Evolutionary conservation across 2,797 vertebrate species (phyloP).

Genomic region (Melanotaenia parkinsoni): DNA sequence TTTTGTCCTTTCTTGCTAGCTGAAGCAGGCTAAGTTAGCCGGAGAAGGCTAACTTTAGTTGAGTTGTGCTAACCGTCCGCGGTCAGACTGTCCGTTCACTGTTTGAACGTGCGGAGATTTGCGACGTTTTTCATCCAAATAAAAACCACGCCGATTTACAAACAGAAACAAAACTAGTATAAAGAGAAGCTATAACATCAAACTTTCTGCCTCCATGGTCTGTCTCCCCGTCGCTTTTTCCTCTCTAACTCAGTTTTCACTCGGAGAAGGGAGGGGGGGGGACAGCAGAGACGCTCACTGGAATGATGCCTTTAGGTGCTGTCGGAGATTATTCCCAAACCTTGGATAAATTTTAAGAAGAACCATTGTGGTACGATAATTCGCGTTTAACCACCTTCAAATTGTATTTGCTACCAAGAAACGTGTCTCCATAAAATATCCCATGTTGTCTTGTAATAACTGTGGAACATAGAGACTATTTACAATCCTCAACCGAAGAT

Average conservation of each 20-base stretch:
- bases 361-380: neutral
- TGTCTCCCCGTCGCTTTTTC: constrained; percentile 59
- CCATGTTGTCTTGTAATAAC: neutral
- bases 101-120: constrained; percentile 35
- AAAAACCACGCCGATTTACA: neutral
- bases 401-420: neutral
- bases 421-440: neutral
- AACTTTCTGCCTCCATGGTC: constrained; percentile 72
- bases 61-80: constrained; percentile 57
- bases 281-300: constrained; percentile 26
- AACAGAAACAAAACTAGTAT: neutral
- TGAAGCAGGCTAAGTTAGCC: constrained; percentile 69
- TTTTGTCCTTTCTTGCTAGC: constrained; percentile 48
- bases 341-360: too few relatives aligned
- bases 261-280: constrained; percentile 30
- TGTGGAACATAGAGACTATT: neutral
- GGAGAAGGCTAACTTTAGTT: constrained; percentile 67
- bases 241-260: constrained; percentile 78
- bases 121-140: constrained; percentile 40
- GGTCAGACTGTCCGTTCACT: constrained; percentile 14
- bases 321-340: constrained; percentile 2
- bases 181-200: constrained; percentile 51
- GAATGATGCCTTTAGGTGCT: constrained; percentile 49
- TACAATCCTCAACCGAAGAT: too few relatives aligned
- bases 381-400: neutral